A percentile compares a stretch with the other conserved stretches of the same genome.
These are phyloP conservation scores for Perca flavescens DNA, from an alignment of 2,113 vertebrate species.

Conservation along the genomic window DNA sequence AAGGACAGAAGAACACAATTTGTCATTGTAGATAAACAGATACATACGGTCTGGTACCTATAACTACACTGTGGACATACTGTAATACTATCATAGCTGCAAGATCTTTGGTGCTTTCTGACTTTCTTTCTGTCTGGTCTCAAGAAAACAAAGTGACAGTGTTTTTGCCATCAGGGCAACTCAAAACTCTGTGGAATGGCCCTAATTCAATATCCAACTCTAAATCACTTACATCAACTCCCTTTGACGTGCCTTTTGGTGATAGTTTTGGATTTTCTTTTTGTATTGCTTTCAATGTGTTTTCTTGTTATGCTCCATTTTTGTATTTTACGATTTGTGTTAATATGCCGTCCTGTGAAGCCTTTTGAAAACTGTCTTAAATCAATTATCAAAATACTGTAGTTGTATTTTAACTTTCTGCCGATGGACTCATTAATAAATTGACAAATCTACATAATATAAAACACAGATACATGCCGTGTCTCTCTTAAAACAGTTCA, in stretches of 20 bases:
- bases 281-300: not conserved
- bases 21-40: not conserved
- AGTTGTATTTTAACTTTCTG: not conserved
- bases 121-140: constrained; percentile 14
- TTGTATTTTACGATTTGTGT: not conserved
- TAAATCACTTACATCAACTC: constrained; percentile 4
- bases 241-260: constrained; percentile 1
- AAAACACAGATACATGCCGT: not conserved
- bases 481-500: constrained; percentile 3
- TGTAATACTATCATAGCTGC: not conserved
- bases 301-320: not conserved
- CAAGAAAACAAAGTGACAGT: not conserved
- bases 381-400: not conserved
- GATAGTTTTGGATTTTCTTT: not conserved
- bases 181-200: not conserved
- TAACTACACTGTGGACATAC: not conserved
- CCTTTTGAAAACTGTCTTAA: not conserved
- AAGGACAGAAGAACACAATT: not conserved
- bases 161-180: not conserved
- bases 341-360: not conserved
- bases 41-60: not conserved
- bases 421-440: not conserved
- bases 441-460: not conserved
- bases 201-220: constrained; percentile 25
- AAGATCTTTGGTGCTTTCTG: not conserved